Evolutionary conservation across 2,113 vertebrate genomes (phyloP), one percentile per base, ranked within the genome.

Genomic region (Odocoileus hemionus): DNA sequence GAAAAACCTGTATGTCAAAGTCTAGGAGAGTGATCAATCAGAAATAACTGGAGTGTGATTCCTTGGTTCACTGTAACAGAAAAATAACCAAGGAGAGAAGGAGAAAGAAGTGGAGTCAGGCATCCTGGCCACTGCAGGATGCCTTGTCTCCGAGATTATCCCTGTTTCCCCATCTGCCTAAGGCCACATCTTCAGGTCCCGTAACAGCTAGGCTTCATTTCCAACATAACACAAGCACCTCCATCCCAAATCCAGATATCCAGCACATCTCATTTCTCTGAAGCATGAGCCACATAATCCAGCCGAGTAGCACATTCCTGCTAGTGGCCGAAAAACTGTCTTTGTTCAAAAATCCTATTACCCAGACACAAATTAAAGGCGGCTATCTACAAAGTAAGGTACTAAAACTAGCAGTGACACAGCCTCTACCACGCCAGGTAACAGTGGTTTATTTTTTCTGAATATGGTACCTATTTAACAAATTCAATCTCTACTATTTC

Each of bases 61-160:
- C 10, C 16, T 5, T 16, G 55, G 36, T 4, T 87, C 58, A 21
- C 52, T 11, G 52, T 25, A 45, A 39, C 50, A 61, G 52, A 60
- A 15, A 39, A 9, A n/a, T 5, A 17, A 54, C 30, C 16, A 17
- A 26, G 19, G 6, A n/a, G n/a, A 26, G 45, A 43, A 25, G 92
- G 47, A 43, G 45, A 79, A 50, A 39, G n/a, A n/a, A 47, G n/a
- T 4, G 12, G 11, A 36, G 30, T 3, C 39, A n/a, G 36, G 30
- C 14, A 45, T 21, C 15, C 25, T n/a, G 23, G 12, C 39, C 6
- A 9, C 70, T 43, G 50, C 6, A 4, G n/a, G 70, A 39, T 47
- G 7, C 4, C 23, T 23, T 21, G 6, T 8, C 5, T 39, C 47
- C 15, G 2, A 33, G 60, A 11, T 4, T 0, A 61, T 3, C 6